These are phyloP conservation scores for Turdus rufiventris DNA, from an alignment of 2,113 vertebrate genomes.

Conservation along the genomic window DNA sequence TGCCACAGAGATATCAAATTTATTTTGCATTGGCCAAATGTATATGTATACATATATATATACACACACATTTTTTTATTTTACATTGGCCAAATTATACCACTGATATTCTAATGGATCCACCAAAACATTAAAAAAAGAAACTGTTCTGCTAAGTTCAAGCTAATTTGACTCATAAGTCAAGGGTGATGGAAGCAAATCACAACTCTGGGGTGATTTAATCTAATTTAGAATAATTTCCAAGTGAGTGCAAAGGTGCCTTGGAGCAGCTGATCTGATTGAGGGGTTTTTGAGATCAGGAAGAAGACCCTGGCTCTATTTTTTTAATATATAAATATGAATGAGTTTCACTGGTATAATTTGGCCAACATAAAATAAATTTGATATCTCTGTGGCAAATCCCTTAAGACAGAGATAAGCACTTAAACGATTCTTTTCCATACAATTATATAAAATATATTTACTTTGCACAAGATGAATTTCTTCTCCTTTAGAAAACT, in stretches of 20 bases:
- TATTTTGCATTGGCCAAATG: background rate
- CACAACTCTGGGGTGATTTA: background rate
- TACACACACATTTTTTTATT: too few species aligned
- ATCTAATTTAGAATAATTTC: background rate
- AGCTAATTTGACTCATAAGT: background rate
- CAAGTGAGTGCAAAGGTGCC: background rate
- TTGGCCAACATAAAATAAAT: background rate
- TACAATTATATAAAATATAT: background rate
- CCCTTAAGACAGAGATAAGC: fast-evolving
- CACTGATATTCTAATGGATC: background rate
- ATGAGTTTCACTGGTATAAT: background rate
- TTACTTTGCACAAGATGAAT: background rate
- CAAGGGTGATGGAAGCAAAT: background rate
- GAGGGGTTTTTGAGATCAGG: background rate
- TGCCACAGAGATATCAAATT: background rate
- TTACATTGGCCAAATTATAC: background rate
- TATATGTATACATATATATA: too few species aligned
- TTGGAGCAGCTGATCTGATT: background rate
- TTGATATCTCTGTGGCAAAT: background rate
- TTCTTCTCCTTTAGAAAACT: background rate
- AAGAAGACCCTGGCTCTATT: background rate
- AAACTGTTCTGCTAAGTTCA: background rate
- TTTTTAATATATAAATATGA: background rate
- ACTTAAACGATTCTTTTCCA: background rate
- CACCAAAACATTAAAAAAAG: background rate